Base-by-base conservation (phyloP, 2,113 vertebrate species). In the Grammomys surdaster region DNA sequence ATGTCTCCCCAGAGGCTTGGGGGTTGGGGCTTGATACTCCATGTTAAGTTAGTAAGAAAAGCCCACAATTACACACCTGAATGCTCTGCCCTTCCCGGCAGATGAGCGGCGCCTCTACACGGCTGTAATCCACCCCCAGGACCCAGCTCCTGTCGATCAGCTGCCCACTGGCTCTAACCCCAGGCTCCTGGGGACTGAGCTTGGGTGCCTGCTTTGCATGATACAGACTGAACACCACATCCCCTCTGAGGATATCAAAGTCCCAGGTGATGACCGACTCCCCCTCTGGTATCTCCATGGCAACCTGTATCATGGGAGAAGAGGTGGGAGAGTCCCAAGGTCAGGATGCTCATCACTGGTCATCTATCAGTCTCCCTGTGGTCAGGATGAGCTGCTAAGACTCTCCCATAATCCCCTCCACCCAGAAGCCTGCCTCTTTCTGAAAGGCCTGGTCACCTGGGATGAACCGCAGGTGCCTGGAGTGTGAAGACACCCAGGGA, bases 231-330 rank as follows among this genome's bases (percentile, higher is more conserved):
- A 99, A 99, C 63, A 99, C 97, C 95, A 99, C 98, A 0, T 99
- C 99, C 43, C 99, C 99, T 11, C 98, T 98, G 58, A 99, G 98
- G 92, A 99, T 98, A 96, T 99, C 99, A 0, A 99, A 99, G 98
- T 99, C 99, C 99, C 99, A 99, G 46, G 99, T 99, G 97, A 99
- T 99, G 76, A 99, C 99, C 0, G 99, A 99, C 60, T 98, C 99
- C 7, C 98, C 98, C 94, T 99, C 99, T 94, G 98, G 97, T 91
- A 99, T 99, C 93, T 99, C 99, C 82, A 99, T 97, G 0, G 98
- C 93, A 9, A 99, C 98, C 99, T 99, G 81, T 7, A 82, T 73
- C 40, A 40, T 9, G 5, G 77, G 56, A 88, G 95, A 4, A 87
- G 80, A 26, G 16, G 11, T 43, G 40, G 36, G 11, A 31, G 75